A percentile compares a stretch with the other conserved stretches of the same genome.
Evolutionary conservation across 2,113 vertebrate species (phyloP).

Genomic region (Pterocles orientalis): DNA sequence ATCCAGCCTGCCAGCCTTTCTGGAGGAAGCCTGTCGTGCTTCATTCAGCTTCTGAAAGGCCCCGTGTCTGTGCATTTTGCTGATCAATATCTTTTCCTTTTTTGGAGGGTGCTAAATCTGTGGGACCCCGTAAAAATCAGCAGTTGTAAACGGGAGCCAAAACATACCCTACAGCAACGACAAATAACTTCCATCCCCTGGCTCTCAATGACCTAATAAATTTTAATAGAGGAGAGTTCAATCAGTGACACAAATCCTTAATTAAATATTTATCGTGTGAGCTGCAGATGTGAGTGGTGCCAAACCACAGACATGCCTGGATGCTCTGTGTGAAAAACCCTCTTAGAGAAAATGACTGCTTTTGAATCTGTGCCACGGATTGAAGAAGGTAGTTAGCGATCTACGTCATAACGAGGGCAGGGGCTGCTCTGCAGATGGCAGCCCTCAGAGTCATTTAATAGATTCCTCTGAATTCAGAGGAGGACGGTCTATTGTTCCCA

Average conservation of each 20-base stretch:
- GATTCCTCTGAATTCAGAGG: not conserved
- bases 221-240: slow-evolving; percentile 53
- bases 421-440: not conserved
- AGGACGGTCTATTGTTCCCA: not conserved
- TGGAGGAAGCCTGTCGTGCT: not conserved
- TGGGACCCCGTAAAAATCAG: not conserved
- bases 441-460: not conserved
- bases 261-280: slow-evolving; percentile 62
- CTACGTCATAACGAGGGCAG: not conserved
- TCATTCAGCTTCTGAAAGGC: not conserved
- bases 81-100: not conserved
- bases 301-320: slow-evolving; percentile 53
- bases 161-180: not conserved
- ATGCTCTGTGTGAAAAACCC: slow-evolving; percentile 35
- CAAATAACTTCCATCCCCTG: slow-evolving; percentile 11
- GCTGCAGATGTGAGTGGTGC: slow-evolving; percentile 35
- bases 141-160: slow-evolving; percentile 6
- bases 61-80: not conserved
- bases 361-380: not conserved
- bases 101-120: not conserved
- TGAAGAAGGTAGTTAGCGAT: not conserved
- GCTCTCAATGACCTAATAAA: slow-evolving; percentile 32
- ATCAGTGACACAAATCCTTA: slow-evolving; percentile 60
- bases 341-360: not conserved
- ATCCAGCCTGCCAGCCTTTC: not conserved